These are phyloP conservation scores for Pollimyrus isidori DNA, from an alignment of 2,113 vertebrate genomes.

Conservation along the genomic window DNA sequence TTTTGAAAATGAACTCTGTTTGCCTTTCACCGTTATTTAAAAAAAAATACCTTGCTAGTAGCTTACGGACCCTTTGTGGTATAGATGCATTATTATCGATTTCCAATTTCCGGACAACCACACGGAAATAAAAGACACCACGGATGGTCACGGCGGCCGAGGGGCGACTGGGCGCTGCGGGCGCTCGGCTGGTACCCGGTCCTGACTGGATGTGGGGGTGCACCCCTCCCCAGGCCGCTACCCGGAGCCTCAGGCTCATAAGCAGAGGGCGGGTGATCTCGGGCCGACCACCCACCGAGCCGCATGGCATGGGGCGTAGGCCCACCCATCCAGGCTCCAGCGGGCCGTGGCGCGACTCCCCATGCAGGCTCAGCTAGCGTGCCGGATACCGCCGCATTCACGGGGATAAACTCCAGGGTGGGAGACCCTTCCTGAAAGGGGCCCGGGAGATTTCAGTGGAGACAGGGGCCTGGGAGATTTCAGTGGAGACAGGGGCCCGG, in stretches of 20 bases:
- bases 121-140: background rate
- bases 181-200: slow-evolving; percentile 31
- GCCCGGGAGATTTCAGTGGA: slow-evolving; percentile 33
- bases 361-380: slow-evolving; percentile 65
- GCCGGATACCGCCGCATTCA: slow-evolving; percentile 60
- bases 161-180: background rate
- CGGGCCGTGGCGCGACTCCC: slow-evolving; percentile 66
- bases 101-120: slow-evolving; percentile 21
- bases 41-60: background rate
- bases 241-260: slow-evolving; percentile 41
- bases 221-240: slow-evolving; percentile 31
- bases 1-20: background rate
- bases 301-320: slow-evolving; percentile 58
- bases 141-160: background rate
- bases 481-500: too few species aligned
- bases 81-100: background rate
- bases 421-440: slow-evolving; percentile 38
- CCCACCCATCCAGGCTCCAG: slow-evolving; percentile 68
- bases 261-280: slow-evolving; percentile 66
- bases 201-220: slow-evolving; percentile 56
- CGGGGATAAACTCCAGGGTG: slow-evolving; percentile 46
- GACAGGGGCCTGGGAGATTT: too few species aligned
- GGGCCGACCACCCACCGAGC: slow-evolving; percentile 59
- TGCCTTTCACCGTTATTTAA: background rate
- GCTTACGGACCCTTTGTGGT: background rate